These are phyloP conservation scores for Octopus sinensis DNA, from an alignment of 1,140 invertebrate species.

Conservation along the genomic window DNA sequence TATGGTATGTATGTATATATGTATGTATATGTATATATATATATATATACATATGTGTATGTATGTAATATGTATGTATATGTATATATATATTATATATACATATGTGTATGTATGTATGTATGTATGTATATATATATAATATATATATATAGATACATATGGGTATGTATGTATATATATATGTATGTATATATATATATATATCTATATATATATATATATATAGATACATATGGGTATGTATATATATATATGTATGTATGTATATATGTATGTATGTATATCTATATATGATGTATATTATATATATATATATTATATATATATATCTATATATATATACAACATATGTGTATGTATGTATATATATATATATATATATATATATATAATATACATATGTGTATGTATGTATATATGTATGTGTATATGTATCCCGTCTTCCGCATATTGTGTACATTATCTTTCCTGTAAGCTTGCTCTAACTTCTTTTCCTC, in stretches of 20 bases:
- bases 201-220: conserved; percentile 10
- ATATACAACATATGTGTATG: no score
- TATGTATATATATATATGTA: conserved; percentile 3
- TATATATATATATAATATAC: neutral
- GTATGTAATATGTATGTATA: neutral
- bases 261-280: neutral
- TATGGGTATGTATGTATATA: neutral
- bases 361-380: no score
- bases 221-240: neutral
- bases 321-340: neutral
- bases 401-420: neutral
- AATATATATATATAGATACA: conserved; percentile 12
- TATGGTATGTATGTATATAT: no score
- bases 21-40: no score
- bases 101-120: neutral
- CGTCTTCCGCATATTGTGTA: neutral
- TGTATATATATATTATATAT: conserved; percentile 2
- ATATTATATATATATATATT: neutral
- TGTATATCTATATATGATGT: neutral
- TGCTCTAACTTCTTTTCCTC: no score
- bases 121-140: conserved; percentile 1
- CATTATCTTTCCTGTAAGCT: no score
- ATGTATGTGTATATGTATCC: neutral
- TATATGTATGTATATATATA: conserved; percentile 7
- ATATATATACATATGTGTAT: no score